Evolutionary conservation across 2,797 vertebrate genomes (phyloP).

Genomic region (Sebastes taczanowskii): DNA sequence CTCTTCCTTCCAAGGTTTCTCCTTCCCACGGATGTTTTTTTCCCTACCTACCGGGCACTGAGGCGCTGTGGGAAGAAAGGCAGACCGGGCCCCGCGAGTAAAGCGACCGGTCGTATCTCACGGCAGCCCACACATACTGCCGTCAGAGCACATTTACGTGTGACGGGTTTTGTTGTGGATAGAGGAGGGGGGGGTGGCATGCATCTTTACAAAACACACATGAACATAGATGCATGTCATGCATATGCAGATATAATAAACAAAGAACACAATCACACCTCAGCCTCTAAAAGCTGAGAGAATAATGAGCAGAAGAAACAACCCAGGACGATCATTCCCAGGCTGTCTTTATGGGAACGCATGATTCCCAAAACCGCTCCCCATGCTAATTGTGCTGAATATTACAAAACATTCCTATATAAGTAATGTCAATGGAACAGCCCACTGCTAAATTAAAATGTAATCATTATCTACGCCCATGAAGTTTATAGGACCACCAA

Average conservation of each 20-base stretch:
- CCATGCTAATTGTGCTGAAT: constrained; percentile 11
- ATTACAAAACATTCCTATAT: constrained; percentile 7
- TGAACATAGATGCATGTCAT: constrained; percentile 15
- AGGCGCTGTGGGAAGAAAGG: constrained; percentile 49
- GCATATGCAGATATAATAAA: constrained; percentile 41
- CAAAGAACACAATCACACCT: constrained; percentile 10
- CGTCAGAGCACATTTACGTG: constrained; percentile 58
- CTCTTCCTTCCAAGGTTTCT: constrained; percentile 30
- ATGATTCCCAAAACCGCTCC: constrained; percentile 8
- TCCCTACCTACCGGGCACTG: neutral
- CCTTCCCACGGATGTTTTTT: constrained; percentile 41
- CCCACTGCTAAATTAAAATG: neutral
- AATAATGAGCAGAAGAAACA: constrained; percentile 43
- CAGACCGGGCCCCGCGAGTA: neutral
- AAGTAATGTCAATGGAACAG: neutral
- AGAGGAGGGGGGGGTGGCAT: neutral
- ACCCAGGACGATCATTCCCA: constrained; percentile 44
- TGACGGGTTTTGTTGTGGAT: constrained; percentile 37
- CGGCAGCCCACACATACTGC: constrained; percentile 58
- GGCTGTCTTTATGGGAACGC: constrained; percentile 19
- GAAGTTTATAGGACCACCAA: neutral
- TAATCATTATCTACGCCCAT: neutral
- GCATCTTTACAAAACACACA: constrained; percentile 27
- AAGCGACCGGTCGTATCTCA: constrained; percentile 1
- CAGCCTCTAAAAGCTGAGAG: constrained; percentile 10